phyloP scores from a whole-genome alignment of 2,888 invertebrate species.

The Stenolophus ochropezus region DNA sequence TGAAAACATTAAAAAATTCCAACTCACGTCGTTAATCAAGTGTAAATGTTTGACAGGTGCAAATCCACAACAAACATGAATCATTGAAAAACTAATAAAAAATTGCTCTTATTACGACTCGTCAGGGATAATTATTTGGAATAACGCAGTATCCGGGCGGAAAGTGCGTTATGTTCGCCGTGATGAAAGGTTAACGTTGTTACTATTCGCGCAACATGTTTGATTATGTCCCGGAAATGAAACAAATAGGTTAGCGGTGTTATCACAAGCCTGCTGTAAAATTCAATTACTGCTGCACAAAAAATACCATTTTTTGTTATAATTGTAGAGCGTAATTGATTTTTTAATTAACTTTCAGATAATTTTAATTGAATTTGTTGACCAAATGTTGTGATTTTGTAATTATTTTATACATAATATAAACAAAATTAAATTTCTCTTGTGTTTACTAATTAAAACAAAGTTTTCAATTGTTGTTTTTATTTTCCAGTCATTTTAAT shows the following conservation, averaged over 20 bases:
- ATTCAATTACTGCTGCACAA: constrained; percentile 6
- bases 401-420: neutral
- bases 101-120: neutral
- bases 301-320: neutral
- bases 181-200: constrained; percentile 13
- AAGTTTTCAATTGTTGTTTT: neutral
- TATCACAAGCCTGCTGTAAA: constrained; percentile 1
- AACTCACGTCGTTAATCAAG: neutral
- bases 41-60: constrained; percentile 2
- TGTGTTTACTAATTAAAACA: neutral
- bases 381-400: neutral
- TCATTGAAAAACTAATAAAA: neutral
- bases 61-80: neutral
- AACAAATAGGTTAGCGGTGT: constrained; percentile 15
- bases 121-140: constrained; percentile 6
- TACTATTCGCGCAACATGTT: neutral
- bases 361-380: constrained; percentile 10
- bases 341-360: constrained; percentile 17
- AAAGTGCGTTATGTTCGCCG: neutral
- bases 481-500: neutral
- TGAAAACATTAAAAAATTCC: neutral
- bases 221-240: constrained; percentile 12
- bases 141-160: neutral
- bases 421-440: neutral
- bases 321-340: neutral